A percentile compares a stretch with the other conserved stretches of the same genome.
Evolutionary conservation across 2,888 invertebrate species (phyloP).

Genomic region (Oxytorus armatus): DNA sequence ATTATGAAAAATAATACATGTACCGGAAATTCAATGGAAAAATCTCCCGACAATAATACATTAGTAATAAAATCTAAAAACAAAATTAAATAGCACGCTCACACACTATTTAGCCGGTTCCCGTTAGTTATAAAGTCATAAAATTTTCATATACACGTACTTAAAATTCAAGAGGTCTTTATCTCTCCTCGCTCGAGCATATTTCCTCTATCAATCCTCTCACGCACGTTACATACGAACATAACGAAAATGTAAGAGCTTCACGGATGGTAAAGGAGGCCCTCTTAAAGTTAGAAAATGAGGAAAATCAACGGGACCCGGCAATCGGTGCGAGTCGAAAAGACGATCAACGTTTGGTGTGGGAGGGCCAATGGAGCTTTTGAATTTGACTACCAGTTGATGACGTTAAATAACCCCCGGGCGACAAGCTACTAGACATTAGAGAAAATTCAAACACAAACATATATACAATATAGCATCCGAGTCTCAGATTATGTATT

Average conservation of each 20-base stretch:
- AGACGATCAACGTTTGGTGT: slow-evolving; percentile 2
- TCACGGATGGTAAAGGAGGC: neutral
- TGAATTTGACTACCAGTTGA: slow-evolving; percentile 11
- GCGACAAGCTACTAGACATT: slow-evolving; percentile 15
- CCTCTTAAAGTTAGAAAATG: neutral
- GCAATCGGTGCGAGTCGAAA: slow-evolving; percentile 4
- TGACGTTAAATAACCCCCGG: slow-evolving; percentile 36
- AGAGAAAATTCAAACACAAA: neutral
- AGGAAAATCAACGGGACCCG: slow-evolving; percentile 3
- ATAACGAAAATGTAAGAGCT: slow-evolving; percentile 23
- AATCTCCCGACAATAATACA: no score
- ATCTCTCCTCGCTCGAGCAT: neutral
- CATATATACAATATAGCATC: no score
- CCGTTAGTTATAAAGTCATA: neutral
- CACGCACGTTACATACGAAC: neutral
- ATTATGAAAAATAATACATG: no score
- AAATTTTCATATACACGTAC: neutral
- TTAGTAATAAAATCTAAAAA: no score
- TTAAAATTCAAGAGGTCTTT: slow-evolving; percentile 1
- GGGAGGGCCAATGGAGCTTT: slow-evolving; percentile 2
- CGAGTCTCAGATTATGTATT: no score
- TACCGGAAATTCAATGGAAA: no score
- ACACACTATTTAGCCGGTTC: neutral
- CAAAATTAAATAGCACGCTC: neutral
- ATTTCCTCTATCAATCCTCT: neutral